Conservation (phyloP, 2,113 vertebrate genomes). For the Suricata suricatta region DNA sequence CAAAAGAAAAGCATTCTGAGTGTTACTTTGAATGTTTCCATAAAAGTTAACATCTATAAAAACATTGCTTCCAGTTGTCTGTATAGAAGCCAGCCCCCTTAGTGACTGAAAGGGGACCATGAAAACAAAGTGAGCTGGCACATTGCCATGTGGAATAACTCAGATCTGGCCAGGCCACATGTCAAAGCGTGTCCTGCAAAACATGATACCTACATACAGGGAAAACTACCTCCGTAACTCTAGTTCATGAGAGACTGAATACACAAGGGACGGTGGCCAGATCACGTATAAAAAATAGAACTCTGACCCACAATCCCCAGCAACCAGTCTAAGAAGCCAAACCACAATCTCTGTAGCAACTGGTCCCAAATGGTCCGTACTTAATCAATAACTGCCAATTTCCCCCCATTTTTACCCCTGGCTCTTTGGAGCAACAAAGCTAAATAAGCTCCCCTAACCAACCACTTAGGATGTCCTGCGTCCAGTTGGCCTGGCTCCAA, state of each 20-base stretch:
- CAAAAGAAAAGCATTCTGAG: constrained; percentile 34
- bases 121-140: background rate
- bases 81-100: background rate
- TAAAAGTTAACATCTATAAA: constrained; percentile 62
- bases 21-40: constrained; percentile 39
- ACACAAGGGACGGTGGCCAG: background rate
- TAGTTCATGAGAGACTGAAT: background rate
- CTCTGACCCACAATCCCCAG: background rate
- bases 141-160: background rate
- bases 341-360: background rate
- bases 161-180: background rate
- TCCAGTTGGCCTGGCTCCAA: background rate
- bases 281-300: background rate
- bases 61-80: constrained; percentile 24
- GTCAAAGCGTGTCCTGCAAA: background rate
- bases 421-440: background rate
- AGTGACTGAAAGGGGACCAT: background rate
- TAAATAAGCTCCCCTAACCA: background rate
- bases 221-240: background rate
- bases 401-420: background rate
- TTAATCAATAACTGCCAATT: background rate
- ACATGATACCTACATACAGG: background rate
- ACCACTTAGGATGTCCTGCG: background rate
- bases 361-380: background rate
- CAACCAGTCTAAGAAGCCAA: background rate